A percentile compares a stretch with the other conserved stretches of the same genome.
These are phyloP conservation scores for Hexactinellida sp. DNA, from an alignment of 37 sponge, comb jelly and placozoan genomes.

Conservation along the genomic window DNA sequence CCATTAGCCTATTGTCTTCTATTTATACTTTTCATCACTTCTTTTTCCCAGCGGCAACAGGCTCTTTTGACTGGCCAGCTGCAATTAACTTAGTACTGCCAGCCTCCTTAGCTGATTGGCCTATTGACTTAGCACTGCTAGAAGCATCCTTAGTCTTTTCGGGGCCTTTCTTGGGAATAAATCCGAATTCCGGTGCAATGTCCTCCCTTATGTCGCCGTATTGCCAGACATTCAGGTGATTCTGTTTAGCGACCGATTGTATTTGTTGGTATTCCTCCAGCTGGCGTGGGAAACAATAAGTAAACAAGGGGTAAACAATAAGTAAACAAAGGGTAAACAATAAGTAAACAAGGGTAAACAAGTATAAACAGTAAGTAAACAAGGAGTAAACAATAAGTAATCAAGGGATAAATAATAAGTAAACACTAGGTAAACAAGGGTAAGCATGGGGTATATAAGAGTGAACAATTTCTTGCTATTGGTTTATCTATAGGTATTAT, in stretches of 20 bases:
- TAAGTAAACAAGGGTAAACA: no score
- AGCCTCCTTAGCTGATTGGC: constrained; percentile 4
- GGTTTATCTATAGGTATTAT: neutral
- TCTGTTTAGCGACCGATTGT: neutral
- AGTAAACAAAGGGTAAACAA: no score
- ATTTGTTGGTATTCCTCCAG: neutral
- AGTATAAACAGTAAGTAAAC: no score
- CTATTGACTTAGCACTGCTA: neutral
- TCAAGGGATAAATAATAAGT: no score
- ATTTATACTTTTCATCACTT: neutral
- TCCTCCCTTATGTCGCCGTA: constrained; percentile 1
- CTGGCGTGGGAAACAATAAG: no score
- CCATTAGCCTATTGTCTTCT: constrained; percentile 4
- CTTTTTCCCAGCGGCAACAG: neutral
- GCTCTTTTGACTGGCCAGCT: no score
- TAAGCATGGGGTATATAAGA: neutral
- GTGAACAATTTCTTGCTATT: neutral
- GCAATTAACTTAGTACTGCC: no score
- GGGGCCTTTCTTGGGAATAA: neutral
- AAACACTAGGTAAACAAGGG: no score
- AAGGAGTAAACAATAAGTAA: no score
- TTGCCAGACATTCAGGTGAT: neutral
- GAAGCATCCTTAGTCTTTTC: neutral
- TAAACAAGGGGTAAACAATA: no score
- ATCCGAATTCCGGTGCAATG: neutral